phyloP scores from a whole-genome alignment of 2,888 invertebrate species.

The Aspidiotus destructor region DNA sequence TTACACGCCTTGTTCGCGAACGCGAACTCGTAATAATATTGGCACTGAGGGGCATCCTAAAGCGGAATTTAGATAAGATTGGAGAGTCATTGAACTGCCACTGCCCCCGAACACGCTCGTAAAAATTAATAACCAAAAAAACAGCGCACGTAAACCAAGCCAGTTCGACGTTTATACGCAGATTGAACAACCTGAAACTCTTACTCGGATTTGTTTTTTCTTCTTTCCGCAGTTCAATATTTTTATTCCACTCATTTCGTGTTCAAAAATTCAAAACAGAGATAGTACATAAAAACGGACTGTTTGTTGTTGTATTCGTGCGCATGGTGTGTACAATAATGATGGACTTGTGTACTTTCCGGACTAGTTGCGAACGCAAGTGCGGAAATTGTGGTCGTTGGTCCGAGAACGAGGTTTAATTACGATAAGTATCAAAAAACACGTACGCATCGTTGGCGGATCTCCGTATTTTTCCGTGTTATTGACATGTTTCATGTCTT shows the following conservation, averaged over 20 bases:
- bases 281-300: neutral
- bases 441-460: too few relatives aligned
- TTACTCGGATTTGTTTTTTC: neutral
- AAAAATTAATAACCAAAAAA: too few relatives aligned
- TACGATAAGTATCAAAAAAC: neutral
- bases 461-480: neutral
- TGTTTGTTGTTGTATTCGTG: neutral
- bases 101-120: too few relatives aligned
- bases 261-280: neutral
- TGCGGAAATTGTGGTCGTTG: neutral
- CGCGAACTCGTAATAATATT: too few relatives aligned
- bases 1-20: too few relatives aligned
- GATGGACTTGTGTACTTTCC: neutral
- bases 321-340: neutral
- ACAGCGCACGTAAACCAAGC: too few relatives aligned
- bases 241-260: neutral
- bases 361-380: neutral
- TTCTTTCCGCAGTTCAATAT: neutral
- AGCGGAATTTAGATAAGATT: too few relatives aligned
- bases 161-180: neutral
- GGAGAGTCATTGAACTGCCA: too few relatives aligned
- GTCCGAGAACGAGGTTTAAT: neutral
- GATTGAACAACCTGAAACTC: neutral
- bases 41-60: too few relatives aligned
- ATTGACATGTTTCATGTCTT: too few relatives aligned